A percentile compares a stretch with the other conserved stretches of the same genome.
Conservation (phyloP, 2,797 vertebrate genomes). For the Sebastes reedi region DNA sequence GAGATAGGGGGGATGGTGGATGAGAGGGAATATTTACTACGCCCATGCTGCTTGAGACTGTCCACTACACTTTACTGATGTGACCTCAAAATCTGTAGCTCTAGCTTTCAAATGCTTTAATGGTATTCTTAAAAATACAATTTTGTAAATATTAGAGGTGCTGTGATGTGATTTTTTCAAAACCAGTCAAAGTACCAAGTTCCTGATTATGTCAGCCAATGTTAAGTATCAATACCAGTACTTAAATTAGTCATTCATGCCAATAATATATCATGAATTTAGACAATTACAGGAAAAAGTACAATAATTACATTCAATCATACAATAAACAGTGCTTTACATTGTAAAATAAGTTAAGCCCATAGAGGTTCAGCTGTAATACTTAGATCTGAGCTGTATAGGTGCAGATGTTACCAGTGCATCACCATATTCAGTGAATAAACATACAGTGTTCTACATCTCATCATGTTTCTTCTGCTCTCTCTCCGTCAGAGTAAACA, state of each 20-base stretch:
- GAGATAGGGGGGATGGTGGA: not conserved
- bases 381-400: not conserved
- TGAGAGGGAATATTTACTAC: not conserved
- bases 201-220: not conserved
- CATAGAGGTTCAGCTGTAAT: not conserved
- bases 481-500: conserved; percentile 87
- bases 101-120: not conserved
- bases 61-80: not conserved
- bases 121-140: not conserved
- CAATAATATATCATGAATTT: not conserved
- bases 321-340: not conserved
- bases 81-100: not conserved
- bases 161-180: not conserved
- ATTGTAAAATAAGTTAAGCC: not conserved
- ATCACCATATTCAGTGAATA: not conserved
- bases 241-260: not conserved
- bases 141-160: not conserved
- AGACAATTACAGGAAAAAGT: not conserved
- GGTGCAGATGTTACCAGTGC: not conserved
- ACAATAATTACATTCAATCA: not conserved
- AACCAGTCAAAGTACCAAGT: not conserved
- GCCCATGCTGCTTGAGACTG: not conserved
- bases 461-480: not conserved
- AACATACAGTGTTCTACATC: not conserved
- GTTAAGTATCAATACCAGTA: not conserved